Evolutionary conservation across 1,140 invertebrate genomes (phyloP), one percentile per base, ranked within the genome.

Genomic region (Oedothorax gibbosus): DNA sequence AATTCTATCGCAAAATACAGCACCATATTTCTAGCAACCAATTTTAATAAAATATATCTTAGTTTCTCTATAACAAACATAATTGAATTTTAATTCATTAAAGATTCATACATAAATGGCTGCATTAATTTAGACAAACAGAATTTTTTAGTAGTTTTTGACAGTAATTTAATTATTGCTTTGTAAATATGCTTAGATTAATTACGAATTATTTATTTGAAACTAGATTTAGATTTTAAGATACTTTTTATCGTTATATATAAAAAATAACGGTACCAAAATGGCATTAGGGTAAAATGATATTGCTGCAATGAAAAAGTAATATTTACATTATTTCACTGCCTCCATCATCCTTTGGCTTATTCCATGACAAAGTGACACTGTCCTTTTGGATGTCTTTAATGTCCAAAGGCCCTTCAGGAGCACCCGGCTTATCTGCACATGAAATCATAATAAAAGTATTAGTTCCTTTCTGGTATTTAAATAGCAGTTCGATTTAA

Each of bases 281-380:
- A 35, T 35, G 5, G 35, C 35, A 35, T 35, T 1, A 35, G 35
- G 1, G 35, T 2, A 35, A 35, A 35, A 35, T 35, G 5, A 35
- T 35, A 35, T 35, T 35, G 35, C 21, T 15, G 53, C 7, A 75
- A 60, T 56, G 7, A 20, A 49, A 3, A 54, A 56, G 35, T 53
- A 51, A 49, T 65, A 62, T 73, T 68, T 84, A 86, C 85, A 96
- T 98, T 87, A 99, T 94, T 12, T 97, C 96, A 81, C 95, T 96
- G 69, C 98, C 98, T 87, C 98, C 98, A 90, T 99, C 97, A 89
- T 99, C 97, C 20, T 88, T 86, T 53, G 97, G 97, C 88, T 96
- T 93, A 90, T 95, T 96, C 98, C 98, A 99, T 0, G 94, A 93
- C 35, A 99, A 91, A 2, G 95, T 80, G 14, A 86, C 85, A 69